Conservation (phyloP, 2,113 vertebrate genomes). For the Tachycineta bicolor region DNA sequence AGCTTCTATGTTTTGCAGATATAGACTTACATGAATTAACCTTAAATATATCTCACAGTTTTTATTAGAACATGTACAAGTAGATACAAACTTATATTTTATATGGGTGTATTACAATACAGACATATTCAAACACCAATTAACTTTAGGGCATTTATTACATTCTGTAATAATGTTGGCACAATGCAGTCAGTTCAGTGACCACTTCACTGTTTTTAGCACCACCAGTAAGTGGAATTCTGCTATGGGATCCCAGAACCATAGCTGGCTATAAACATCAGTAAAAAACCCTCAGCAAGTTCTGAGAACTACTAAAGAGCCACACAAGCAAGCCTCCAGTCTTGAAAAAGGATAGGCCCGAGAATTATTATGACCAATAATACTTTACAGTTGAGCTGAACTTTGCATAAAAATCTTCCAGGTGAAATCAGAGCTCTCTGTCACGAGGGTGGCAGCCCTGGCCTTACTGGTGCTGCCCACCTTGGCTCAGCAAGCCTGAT, state of each 20-base stretch:
- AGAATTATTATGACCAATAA: not conserved
- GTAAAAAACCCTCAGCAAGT: not conserved
- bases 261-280: accelerated
- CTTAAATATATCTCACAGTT: too few species aligned
- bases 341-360: not conserved
- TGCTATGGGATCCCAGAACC: not conserved
- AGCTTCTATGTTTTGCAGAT: too few species aligned
- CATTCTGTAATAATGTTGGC: not conserved
- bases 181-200: not conserved
- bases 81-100: too few species aligned
- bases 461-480: not conserved
- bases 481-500: not conserved
- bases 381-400: not conserved
- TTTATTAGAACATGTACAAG: too few species aligned
- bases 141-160: too few species aligned
- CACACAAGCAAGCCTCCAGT: not conserved
- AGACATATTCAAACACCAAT: too few species aligned
- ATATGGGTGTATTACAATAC: too few species aligned
- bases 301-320: not conserved
- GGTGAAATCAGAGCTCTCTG: not conserved
- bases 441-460: not conserved
- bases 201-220: not conserved
- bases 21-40: too few species aligned
- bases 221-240: not conserved
- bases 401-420: accelerated